Conservation (phyloP, 2,797 vertebrate species). For the Jordanella pulchra region DNA sequence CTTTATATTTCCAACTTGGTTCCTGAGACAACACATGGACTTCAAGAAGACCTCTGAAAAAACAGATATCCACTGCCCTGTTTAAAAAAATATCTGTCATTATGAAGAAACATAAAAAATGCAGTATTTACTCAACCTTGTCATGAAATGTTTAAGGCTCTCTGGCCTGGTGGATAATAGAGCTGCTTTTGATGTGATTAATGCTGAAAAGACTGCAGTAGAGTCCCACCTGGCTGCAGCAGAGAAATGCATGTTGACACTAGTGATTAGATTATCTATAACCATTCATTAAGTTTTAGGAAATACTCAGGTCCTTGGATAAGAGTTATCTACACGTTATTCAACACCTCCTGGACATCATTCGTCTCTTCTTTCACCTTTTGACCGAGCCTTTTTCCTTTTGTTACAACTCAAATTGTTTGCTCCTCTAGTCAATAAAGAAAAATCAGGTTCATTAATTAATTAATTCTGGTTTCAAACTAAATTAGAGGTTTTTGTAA, state of each 20-base stretch:
- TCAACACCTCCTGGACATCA: background rate
- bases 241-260: slow-evolving; percentile 5
- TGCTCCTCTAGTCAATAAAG: too few species aligned
- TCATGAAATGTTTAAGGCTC: background rate
- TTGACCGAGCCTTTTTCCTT: background rate
- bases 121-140: background rate
- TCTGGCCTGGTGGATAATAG: background rate
- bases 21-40: background rate
- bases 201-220: background rate
- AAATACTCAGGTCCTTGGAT: background rate
- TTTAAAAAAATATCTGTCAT: background rate
- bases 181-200: background rate
- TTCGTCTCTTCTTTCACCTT: background rate
- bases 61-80: background rate
- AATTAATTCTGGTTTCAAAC: background rate
- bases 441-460: too few species aligned
- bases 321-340: slow-evolving; percentile 1
- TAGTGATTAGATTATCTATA: slow-evolving; percentile 14
- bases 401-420: background rate
- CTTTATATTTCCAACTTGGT: background rate
- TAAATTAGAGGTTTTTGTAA: background rate
- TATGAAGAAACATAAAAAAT: background rate
- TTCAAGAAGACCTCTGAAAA: background rate
- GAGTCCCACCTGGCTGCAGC: background rate
- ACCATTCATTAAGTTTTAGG: slow-evolving; percentile 4